A percentile compares a stretch with the other conserved stretches of the same genome.
phyloP scores from a whole-genome alignment of 1,140 invertebrate genomes.

The Drosophila jambulina region DNA sequence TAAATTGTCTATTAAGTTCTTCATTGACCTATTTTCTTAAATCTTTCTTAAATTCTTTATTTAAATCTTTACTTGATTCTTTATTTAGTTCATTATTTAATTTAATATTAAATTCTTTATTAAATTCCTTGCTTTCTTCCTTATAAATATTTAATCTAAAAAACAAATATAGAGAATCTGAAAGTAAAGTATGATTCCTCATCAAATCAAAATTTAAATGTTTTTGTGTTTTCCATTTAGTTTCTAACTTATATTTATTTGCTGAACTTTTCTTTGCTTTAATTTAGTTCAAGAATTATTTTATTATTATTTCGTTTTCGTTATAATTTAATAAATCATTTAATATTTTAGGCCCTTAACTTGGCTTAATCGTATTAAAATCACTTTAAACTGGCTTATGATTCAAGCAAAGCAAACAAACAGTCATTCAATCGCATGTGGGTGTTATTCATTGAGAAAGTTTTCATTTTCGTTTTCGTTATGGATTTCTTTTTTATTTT shows the following conservation, averaged over 20 bases:
- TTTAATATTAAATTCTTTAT: too few relatives aligned
- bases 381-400: slow-evolving; percentile 8
- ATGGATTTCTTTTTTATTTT: slow-evolving; percentile 30
- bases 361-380: background rate
- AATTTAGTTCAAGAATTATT: background rate
- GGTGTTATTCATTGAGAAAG: slow-evolving; percentile 69
- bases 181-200: background rate
- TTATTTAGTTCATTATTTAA: too few relatives aligned
- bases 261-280: too few relatives aligned
- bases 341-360: slow-evolving; percentile 3
- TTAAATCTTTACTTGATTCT: too few relatives aligned
- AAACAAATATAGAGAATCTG: background rate
- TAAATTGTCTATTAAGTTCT: too few relatives aligned
- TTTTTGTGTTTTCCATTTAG: background rate
- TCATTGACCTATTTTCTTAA: too few relatives aligned
- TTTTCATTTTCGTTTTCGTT: slow-evolving; percentile 51
- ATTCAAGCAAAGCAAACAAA: slow-evolving; percentile 21
- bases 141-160: background rate
- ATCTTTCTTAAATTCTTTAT: too few relatives aligned
- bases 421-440: slow-evolving; percentile 44
- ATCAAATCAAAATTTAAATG: background rate
- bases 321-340: background rate
- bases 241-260: background rate
- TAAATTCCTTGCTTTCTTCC: too few relatives aligned
- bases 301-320: background rate